Base-by-base conservation (phyloP, 2,113 vertebrate genomes). In the Corythaeola cristata region DNA sequence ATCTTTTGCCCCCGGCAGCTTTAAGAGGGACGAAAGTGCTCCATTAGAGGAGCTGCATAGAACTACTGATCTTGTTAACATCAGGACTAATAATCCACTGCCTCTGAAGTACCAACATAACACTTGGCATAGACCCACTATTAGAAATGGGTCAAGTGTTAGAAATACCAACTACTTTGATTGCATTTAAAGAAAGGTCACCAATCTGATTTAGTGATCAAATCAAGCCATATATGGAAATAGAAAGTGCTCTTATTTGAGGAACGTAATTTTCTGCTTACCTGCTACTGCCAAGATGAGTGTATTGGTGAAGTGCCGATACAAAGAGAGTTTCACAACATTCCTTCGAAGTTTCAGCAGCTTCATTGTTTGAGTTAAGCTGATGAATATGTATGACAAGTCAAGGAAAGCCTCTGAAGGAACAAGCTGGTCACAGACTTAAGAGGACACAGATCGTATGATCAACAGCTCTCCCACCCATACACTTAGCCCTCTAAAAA, bases 291-390 rank as follows among this genome's bases (percentile, higher is more conserved):
- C 99, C 97, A 99, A 98, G 96, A 99, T 99, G 93, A 99, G 99
- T 0, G 99, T 99, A 97, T 99, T 99, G 96, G 99, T 99, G 96
- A 99, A 99, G 96, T 99, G 99, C 62, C 99, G 98, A 90, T 99
- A 99, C 81, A 99, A 88, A n/a, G 99, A 99, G 1, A 99, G 98
- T 86, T 99, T 99, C 96, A 99, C 99, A 55, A 99, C 96, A 50
- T 99, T 99, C 83, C 99, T 98, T 94, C 99, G 98, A 72, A 99
- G 98, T 98, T 99, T 99, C 75, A 99, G 97, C 33, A 99, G 97
- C 77, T 99, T 99, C 97, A 99, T 99, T 84, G 99, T 99, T 97
- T 99, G 99, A 90, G 99, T 99, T 97, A 99, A 97, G 88, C 99
- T 99, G 98, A 99, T 99, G 98, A 99, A 99, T 98, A 99, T 99